Evolutionary conservation across 1,140 invertebrate species (phyloP).

Genomic region (Acromyrmex heyeri): DNA sequence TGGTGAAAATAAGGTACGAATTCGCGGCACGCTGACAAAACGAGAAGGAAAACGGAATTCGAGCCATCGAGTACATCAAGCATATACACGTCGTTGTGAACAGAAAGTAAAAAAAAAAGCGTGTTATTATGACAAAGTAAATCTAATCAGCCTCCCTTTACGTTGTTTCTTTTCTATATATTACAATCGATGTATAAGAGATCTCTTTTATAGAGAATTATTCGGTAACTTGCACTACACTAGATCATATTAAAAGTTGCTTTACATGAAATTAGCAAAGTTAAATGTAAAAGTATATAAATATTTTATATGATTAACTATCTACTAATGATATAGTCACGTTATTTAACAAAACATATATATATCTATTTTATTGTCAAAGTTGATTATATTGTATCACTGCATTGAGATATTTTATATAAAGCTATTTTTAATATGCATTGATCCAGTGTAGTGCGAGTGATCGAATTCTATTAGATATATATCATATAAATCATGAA

Average conservation of each 20-base stretch:
- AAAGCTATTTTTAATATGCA: no score
- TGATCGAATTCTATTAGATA: neutral
- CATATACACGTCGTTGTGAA: constrained; percentile 16
- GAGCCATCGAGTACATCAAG: constrained; percentile 39
- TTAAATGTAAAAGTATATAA: no score
- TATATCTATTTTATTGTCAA: no score
- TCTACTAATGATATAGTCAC: no score
- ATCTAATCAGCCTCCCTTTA: neutral
- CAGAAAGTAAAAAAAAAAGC: constrained; percentile 38
- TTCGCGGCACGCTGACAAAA: constrained; percentile 41
- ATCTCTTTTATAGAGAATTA: neutral
- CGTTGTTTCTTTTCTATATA: neutral
- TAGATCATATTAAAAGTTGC: no score
- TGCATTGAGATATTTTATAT: no score
- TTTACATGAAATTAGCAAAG: no score
- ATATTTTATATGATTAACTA: no score
- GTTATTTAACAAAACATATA: no score
- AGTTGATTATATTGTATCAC: no score
- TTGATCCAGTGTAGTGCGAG: no score
- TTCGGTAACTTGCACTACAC: no score
- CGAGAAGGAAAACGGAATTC: constrained; percentile 52
- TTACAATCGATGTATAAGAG: neutral
- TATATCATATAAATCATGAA: neutral
- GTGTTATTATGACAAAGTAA: constrained; percentile 38
- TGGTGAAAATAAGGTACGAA: constrained; percentile 57